These are phyloP conservation scores for Cephalopachus bancanus DNA, from an alignment of 2,797 vertebrate species.

Conservation along the genomic window DNA sequence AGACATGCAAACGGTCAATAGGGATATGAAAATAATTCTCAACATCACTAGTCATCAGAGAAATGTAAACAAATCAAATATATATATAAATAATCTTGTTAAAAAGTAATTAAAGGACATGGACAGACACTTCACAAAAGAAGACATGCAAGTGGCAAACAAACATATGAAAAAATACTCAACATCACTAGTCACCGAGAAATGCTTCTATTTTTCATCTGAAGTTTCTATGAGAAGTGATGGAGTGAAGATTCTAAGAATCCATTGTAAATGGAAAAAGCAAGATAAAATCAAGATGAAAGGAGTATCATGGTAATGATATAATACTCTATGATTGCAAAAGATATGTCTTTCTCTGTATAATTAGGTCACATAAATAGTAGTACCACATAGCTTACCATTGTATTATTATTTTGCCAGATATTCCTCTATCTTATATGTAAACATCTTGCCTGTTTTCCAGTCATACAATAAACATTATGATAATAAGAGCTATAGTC, in stretches of 20 bases:
- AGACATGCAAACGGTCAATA: too few relatives aligned
- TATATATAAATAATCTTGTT: too few relatives aligned
- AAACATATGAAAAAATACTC: too few relatives aligned
- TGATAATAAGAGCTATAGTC: background rate
- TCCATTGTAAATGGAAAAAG: background rate
- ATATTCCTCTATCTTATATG: background rate
- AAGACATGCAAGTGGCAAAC: too few relatives aligned
- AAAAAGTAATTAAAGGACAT: too few relatives aligned
- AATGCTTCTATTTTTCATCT: background rate
- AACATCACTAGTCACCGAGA: too few relatives aligned
- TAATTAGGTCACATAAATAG: background rate
- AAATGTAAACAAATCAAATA: too few relatives aligned
- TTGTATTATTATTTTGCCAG: background rate
- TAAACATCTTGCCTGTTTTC: background rate
- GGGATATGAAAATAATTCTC: too few relatives aligned
- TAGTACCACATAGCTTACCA: background rate
- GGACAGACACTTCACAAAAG: too few relatives aligned
- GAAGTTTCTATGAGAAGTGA: background rate
- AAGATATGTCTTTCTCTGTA: background rate
- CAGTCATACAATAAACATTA: background rate
- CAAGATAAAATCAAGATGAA: background rate
- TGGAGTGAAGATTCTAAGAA: background rate
- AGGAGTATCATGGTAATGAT: background rate
- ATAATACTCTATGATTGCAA: background rate
- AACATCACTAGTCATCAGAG: too few relatives aligned